Conservation (phyloP, 2,888 invertebrate genomes). For the Eupithecia pulchellata region DNA sequence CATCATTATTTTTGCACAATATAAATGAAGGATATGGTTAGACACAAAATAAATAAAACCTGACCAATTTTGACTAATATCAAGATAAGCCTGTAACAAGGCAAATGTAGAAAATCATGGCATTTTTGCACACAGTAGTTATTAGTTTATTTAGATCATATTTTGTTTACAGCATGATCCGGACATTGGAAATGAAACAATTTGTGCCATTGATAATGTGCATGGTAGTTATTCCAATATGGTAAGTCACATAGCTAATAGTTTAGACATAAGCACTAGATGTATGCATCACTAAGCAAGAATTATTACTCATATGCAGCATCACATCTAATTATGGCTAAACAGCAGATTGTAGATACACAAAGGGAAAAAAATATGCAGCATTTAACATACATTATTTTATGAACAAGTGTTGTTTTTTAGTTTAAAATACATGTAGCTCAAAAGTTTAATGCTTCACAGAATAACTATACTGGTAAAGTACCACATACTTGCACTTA, state of each 20-base stretch:
- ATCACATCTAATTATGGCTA: too few species aligned
- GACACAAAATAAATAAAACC: neutral
- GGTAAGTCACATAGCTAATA: slow-evolving; percentile 55
- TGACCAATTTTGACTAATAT: too few species aligned
- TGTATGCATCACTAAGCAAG: neutral
- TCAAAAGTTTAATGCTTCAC: too few species aligned
- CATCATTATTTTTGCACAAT: too few species aligned
- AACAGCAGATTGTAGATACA: too few species aligned
- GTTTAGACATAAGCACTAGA: too few species aligned
- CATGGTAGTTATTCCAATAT: slow-evolving; percentile 67
- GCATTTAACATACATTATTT: neutral
- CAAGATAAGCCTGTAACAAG: too few species aligned
- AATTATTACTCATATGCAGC: too few species aligned
- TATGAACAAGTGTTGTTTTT: neutral
- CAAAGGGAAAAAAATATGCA: too few species aligned
- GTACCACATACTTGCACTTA: too few species aligned
- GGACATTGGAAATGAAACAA: slow-evolving; percentile 63
- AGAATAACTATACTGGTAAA: too few species aligned
- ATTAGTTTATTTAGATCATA: slow-evolving; percentile 20
- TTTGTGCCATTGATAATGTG: slow-evolving; percentile 67
- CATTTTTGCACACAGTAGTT: neutral
- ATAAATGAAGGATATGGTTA: neutral
- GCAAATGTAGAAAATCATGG: neutral
- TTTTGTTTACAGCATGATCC: slow-evolving; percentile 62
- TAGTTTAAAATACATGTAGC: too few species aligned